Base-by-base conservation (phyloP, 1,140 invertebrate species). In the Hestina assimilis region DNA sequence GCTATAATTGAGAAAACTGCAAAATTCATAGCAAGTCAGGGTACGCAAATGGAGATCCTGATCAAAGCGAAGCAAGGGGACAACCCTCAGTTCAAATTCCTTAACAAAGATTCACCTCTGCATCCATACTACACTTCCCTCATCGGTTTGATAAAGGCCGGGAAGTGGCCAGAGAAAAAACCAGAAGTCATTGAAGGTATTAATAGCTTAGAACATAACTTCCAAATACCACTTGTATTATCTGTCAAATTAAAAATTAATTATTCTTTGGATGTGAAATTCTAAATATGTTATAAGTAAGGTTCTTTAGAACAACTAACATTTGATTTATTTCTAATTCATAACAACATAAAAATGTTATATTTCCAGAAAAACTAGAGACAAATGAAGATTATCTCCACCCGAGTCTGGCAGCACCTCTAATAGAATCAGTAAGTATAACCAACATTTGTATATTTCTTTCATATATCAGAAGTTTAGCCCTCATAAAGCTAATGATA, bases 1-100 rank as follows among this genome's bases (percentile, higher is more conserved):
- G 93, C 95, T 3, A 96, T 99, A 46, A 99, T 99, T 73, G 96
- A 98, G 78, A 99, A 98, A 89, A 99, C 98, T 0, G 97, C 98
- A 0, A 89, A 93, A 42, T 99, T 99, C 89, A 96, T 99, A 60
- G 94, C 95, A 56, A 90, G 92, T 33, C 97, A 99, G 83, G 98
- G 98, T 0, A 91, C 93, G 21, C 98, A 99, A 89, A 99, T 99
- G 97, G 98, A 99, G 89, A 98, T 99, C 47, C 91, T 99, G 0
- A 94, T 99, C 50, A 99, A 99, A 89, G 96, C 97, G 5, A 99
- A 99, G 87, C 98, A 99, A 84, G 91, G 95, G 0, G 93, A 94
- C 65, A 99, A 99, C 90, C 90, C 93, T 1, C 96, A 98, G 85
- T 99, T 99, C 89, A 90, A 94, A 42, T 99, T 99, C 87, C 90